These are phyloP conservation scores for Falcunculus frontatus DNA, from an alignment of 2,113 vertebrate species.

Conservation along the genomic window DNA sequence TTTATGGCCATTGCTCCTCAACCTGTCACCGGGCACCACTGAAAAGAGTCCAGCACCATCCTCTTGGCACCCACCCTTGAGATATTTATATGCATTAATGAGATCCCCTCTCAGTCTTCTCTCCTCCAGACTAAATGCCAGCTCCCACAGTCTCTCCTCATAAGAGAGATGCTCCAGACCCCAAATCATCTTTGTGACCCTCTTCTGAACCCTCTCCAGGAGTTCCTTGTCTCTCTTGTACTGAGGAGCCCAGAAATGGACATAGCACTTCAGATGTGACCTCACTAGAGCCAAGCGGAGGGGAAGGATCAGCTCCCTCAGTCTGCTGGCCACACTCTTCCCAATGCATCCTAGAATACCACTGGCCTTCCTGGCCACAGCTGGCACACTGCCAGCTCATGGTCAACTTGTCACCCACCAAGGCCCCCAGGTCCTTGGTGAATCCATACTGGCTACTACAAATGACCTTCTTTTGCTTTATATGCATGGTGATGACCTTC, in stretches of 20 bases:
- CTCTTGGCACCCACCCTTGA: background rate
- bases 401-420: background rate
- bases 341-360: background rate
- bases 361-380: background rate
- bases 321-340: background rate
- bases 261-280: background rate
- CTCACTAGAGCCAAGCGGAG: fast-evolving
- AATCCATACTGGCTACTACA: background rate
- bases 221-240: background rate
- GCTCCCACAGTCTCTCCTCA: background rate
- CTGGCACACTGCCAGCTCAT: background rate
- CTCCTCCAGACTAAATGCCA: background rate
- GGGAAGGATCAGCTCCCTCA: background rate
- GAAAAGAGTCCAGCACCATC: background rate
- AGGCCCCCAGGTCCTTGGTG: background rate
- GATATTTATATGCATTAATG: background rate
- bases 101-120: background rate
- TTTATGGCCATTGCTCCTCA: background rate
- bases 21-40: fast-evolving
- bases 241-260: background rate
- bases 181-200: background rate
- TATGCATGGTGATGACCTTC: background rate
- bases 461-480: background rate
- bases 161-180: background rate
- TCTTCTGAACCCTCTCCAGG: background rate